A percentile compares a stretch with the other conserved stretches of the same genome.
phyloP scores from a whole-genome alignment of 2,888 invertebrate species.

The Eubasilissa splendida region DNA sequence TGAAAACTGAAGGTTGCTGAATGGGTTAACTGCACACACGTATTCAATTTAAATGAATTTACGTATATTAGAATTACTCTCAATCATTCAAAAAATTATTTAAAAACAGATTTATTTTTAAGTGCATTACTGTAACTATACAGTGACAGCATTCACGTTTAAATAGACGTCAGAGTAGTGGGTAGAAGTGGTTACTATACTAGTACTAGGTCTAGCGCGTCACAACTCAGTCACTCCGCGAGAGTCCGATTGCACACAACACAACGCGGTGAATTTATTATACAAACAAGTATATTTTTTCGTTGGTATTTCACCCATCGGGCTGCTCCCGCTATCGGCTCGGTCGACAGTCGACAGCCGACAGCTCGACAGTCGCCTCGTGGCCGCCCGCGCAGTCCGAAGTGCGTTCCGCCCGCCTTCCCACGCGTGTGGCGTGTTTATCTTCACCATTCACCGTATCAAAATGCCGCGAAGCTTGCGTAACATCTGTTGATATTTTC shows the following conservation, averaged over 20 bases:
- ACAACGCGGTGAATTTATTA: background rate
- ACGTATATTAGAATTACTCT: too few species aligned
- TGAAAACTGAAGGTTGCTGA: too few species aligned
- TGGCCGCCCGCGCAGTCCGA: conserved; percentile 39
- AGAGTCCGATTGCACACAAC: background rate
- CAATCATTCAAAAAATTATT: too few species aligned
- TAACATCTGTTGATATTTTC: conserved; percentile 34
- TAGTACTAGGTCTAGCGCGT: background rate
- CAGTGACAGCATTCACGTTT: too few species aligned
- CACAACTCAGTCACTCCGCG: background rate
- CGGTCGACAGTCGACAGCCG: conserved; percentile 1
- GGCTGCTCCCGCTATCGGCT: conserved; percentile 12
- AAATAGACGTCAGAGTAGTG: too few species aligned
- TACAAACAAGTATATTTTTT: conserved; percentile 24
- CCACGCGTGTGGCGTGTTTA: conserved; percentile 36
- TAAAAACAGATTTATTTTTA: too few species aligned
- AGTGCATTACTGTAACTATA: too few species aligned
- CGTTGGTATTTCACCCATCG: conserved; percentile 28
- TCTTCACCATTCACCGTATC: conserved; percentile 9
- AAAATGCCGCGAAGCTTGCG: conserved; percentile 37
- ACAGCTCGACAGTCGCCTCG: conserved; percentile 48
- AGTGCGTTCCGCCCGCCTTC: conserved; percentile 26
- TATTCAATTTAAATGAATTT: too few species aligned
- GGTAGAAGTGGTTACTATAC: too few species aligned
- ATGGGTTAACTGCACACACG: too few species aligned